Conservation (phyloP, 2,797 vertebrate genomes). For the Staurois parvus region DNA sequence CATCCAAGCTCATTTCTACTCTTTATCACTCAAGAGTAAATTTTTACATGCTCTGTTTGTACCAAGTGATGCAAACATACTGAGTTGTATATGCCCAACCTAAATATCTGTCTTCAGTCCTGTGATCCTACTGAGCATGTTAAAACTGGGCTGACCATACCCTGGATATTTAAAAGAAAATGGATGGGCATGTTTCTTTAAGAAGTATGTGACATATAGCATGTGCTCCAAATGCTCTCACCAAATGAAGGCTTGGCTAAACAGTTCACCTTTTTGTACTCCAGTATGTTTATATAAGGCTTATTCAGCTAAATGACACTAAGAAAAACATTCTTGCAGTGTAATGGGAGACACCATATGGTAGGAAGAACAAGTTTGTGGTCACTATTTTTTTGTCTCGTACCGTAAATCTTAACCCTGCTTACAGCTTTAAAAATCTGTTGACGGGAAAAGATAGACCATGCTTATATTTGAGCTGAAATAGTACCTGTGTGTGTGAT, state of each 20-base stretch:
- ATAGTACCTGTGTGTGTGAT: background rate
- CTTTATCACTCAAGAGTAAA: too few relatives aligned
- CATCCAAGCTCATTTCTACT: too few relatives aligned
- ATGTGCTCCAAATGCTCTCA: conserved; percentile 51
- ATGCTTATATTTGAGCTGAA: background rate
- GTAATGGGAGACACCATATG: conserved; percentile 49
- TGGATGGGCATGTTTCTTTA: conserved; percentile 31
- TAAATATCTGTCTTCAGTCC: too few relatives aligned
- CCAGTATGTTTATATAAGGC: conserved; percentile 51
- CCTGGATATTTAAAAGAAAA: background rate
- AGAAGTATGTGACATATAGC: conserved; percentile 45
- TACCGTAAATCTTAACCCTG: background rate
- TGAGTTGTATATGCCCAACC: too few relatives aligned
- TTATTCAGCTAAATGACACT: conserved; percentile 57
- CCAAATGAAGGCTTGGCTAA: conserved; percentile 46
- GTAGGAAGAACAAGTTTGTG: conserved; percentile 13
- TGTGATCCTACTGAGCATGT: background rate
- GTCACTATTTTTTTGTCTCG: background rate
- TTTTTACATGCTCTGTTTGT: too few relatives aligned
- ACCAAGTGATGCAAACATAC: too few relatives aligned
- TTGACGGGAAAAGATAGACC: background rate
- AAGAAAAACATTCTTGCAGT: conserved; percentile 59
- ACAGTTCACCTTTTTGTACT: conserved; percentile 31
- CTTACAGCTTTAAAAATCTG: background rate
- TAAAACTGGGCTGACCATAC: background rate